A percentile compares a stretch with the other conserved stretches of the same genome.
Evolutionary conservation across 2,888 invertebrate species (phyloP).

Genomic region (Tinea pellionella): DNA sequence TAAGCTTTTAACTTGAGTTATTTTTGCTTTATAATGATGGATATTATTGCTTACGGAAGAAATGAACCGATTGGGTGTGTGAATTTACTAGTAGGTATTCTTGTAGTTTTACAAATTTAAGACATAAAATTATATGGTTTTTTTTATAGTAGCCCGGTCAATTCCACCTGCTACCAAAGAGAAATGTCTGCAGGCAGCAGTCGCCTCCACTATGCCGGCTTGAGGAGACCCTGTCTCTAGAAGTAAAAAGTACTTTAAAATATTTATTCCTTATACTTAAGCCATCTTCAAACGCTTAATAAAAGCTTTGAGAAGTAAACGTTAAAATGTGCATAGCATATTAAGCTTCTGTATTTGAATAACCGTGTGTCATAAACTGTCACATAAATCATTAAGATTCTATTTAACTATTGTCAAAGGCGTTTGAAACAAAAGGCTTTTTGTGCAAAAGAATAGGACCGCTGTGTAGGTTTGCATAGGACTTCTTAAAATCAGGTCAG

Average conservation of each 20-base stretch:
- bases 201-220: too few relatives aligned
- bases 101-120: neutral
- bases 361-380: constrained; percentile 59
- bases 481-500: constrained; percentile 59
- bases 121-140: too few relatives aligned
- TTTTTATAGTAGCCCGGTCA: too few relatives aligned
- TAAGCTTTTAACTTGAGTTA: constrained; percentile 29
- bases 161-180: too few relatives aligned
- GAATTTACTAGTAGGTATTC: neutral
- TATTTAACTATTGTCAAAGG: constrained; percentile 10
- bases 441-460: constrained; percentile 22
- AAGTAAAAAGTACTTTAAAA: too few relatives aligned
- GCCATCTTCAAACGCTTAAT: too few relatives aligned
- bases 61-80: constrained; percentile 18
- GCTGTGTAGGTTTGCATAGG: constrained; percentile 32
- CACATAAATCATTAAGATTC: constrained; percentile 62
- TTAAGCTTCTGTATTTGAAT: constrained; percentile 61
- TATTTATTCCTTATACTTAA: too few relatives aligned
- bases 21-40: constrained; percentile 34
- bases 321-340: constrained; percentile 62
- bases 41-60: constrained; percentile 31
- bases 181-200: too few relatives aligned
- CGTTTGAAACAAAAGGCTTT: constrained; percentile 44
- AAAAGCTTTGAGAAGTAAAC: neutral
- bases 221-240: too few relatives aligned